Base-by-base conservation (phyloP, 2,888 invertebrate genomes). In the Mystacides longicornis region DNA sequence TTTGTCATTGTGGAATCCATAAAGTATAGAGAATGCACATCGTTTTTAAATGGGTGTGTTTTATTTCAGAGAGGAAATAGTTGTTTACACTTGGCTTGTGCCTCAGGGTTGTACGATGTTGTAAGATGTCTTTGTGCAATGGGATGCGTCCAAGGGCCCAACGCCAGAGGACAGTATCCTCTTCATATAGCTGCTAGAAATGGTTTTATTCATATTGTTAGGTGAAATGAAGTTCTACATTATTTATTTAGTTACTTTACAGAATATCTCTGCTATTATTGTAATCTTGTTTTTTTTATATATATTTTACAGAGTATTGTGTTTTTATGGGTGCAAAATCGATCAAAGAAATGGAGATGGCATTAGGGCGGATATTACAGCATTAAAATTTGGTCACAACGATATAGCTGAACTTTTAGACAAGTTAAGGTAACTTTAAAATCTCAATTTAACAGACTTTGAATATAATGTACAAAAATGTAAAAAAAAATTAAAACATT, bases 281-380 rank as follows among this genome's bases (percentile, higher is more conserved):
- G 11, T 11, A 49, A 22, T 49, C n/a, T 11, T 23, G 49, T 18
- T n/a, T 18, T 16, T 27, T 9, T 27, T 16, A 49, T 20, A 49
- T 23, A 42, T 51, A 22, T 22, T 11, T 33, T 66, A 65, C 63
- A 80, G 81, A 63, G 81, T 82, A 66, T 73, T 89, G 49, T 83
- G 87, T 64, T 75, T 86, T 60, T 81, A 86, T 56, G 86, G 87
- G 43, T 86, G 86, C 64, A 80, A 83, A 63, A 80, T 85, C 47
- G 84, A 85, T 63, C 77, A 79, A 57, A 78, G 80, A 50, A 85
- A 85, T 68, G 77, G 78, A 64, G 85, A 85, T 67, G 86, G 86
- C 51, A 82, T 87, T 52, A 79, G 84, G 47, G 85, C 87, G 3
- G 87, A 88, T 65, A 84, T 88, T 42, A 83, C 86, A 62, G 88